These are phyloP conservation scores for Aeoliscus strigatus DNA, from an alignment of 2,797 vertebrate species.

Conservation along the genomic window DNA sequence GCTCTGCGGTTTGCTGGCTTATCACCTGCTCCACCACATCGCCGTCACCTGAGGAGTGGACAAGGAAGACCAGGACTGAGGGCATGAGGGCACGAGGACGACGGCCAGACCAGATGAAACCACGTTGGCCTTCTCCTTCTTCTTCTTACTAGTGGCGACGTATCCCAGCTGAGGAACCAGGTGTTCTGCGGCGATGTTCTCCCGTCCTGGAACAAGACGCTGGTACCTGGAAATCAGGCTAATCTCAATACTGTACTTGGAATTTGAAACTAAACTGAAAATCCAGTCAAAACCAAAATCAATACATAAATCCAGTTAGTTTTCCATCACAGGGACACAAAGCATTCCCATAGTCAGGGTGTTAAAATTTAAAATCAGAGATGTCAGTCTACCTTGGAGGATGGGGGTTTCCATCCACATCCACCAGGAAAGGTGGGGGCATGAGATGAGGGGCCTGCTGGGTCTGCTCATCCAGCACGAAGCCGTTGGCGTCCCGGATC, in stretches of 20 bases:
- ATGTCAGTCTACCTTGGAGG: constrained; percentile 76
- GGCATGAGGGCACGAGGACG: neutral
- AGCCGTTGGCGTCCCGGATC: constrained; percentile 90
- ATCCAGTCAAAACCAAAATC: too few species aligned
- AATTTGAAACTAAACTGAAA: too few species aligned
- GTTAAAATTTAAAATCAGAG: neutral
- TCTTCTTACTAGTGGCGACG: constrained; percentile 90
- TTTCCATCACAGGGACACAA: too few species aligned
- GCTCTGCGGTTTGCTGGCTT: constrained; percentile 87
- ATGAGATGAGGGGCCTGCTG: constrained; percentile 98
- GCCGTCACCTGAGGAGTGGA: constrained; percentile 81
- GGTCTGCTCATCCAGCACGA: constrained; percentile 95
- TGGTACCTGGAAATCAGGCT: constrained; percentile 77
- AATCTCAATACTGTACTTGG: neutral
- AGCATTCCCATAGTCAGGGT: too few species aligned
- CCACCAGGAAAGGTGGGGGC: constrained; percentile 97
- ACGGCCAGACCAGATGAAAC: neutral
- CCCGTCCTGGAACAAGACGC: constrained; percentile 91
- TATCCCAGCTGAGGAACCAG: constrained; percentile 95
- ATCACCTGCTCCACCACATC: constrained; percentile 98
- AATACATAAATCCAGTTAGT: too few species aligned
- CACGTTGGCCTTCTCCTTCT: too few species aligned
- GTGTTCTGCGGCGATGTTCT: constrained; percentile 90
- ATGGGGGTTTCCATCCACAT: constrained; percentile 97
- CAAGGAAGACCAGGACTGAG: neutral